phyloP scores from a whole-genome alignment of 2,113 vertebrate genomes.

The Epinephelus lanceolatus region DNA sequence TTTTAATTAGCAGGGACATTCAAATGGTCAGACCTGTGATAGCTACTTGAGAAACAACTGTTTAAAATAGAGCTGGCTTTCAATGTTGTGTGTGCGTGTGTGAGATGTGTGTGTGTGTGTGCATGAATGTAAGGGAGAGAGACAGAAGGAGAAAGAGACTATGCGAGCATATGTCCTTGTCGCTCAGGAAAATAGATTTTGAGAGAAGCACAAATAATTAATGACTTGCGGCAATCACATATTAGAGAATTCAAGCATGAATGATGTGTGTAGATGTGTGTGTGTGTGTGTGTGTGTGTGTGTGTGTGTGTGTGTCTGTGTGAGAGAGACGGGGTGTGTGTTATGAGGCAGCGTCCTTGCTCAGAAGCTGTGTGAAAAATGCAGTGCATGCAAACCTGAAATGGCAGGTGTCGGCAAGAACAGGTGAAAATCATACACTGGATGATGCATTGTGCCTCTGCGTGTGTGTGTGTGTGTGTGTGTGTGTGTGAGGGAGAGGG shows the following conservation, averaged over 20 bases:
- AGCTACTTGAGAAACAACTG: background rate
- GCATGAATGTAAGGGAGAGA: background rate
- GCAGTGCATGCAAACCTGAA: constrained; percentile 56
- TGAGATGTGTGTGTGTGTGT: constrained; percentile 9
- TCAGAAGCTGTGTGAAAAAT: constrained; percentile 37
- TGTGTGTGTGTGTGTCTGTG: background rate
- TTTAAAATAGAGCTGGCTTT: background rate
- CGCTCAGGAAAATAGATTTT: constrained; percentile 40
- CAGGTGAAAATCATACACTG: constrained; percentile 54
- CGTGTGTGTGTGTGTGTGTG: background rate
- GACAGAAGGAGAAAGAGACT: background rate
- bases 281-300: background rate
- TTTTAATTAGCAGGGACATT: background rate
- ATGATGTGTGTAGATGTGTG: constrained; percentile 21
- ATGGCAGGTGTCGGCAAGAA: constrained; percentile 62
- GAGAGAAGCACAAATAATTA: constrained; percentile 44
- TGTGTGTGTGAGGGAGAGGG: background rate
- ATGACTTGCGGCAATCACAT: constrained; percentile 49
- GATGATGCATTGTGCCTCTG: background rate
- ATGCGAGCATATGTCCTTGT: constrained; percentile 12
- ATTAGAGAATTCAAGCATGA: constrained; percentile 49
- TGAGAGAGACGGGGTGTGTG: constrained; percentile 16
- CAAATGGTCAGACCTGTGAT: background rate
- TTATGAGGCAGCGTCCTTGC: constrained; percentile 46
- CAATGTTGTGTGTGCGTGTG: background rate